phyloP scores from a whole-genome alignment of 1,140 invertebrate species.

The Sweltsa coloradensis region DNA sequence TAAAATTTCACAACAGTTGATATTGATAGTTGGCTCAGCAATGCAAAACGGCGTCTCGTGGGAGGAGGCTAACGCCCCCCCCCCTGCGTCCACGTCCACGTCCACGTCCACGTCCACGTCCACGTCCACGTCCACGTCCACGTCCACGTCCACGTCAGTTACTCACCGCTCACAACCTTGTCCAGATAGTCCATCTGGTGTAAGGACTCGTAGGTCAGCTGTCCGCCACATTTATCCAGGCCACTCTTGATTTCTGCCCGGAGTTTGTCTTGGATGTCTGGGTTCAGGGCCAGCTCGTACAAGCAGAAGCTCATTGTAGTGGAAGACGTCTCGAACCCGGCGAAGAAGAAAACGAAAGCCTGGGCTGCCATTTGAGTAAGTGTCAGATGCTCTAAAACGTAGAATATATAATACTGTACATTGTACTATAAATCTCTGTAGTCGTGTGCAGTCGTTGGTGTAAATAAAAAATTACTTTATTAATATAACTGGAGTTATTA shows the following conservation, averaged over 20 bases:
- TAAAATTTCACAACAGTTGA: no score
- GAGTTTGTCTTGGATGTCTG: conserved; percentile 35
- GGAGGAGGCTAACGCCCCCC: no score
- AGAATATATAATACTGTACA: no score
- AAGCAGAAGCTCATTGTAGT: conserved; percentile 31
- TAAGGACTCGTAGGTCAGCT: conserved; percentile 29
- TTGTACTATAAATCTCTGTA: no score
- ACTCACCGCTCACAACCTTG: conserved; percentile 26
- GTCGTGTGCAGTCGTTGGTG: no score
- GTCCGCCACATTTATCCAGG: conserved; percentile 25
- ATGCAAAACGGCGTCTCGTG: no score
- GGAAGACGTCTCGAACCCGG: conserved; percentile 27
- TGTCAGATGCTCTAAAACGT: no score
- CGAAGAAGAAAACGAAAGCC: no score
- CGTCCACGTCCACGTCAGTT: conserved; percentile 22
- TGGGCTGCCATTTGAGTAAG: no score
- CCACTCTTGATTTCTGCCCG: conserved; percentile 31
- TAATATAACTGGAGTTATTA: no score
- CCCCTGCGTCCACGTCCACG: not conserved
- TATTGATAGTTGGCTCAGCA: no score
- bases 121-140: not conserved
- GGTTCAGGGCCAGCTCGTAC: conserved; percentile 36
- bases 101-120: not conserved
- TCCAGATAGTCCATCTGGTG: conserved; percentile 34
- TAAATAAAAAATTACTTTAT: no score